These are phyloP conservation scores for Eretmochelys imbricata DNA, from an alignment of 2,113 vertebrate genomes.

Conservation along the genomic window DNA sequence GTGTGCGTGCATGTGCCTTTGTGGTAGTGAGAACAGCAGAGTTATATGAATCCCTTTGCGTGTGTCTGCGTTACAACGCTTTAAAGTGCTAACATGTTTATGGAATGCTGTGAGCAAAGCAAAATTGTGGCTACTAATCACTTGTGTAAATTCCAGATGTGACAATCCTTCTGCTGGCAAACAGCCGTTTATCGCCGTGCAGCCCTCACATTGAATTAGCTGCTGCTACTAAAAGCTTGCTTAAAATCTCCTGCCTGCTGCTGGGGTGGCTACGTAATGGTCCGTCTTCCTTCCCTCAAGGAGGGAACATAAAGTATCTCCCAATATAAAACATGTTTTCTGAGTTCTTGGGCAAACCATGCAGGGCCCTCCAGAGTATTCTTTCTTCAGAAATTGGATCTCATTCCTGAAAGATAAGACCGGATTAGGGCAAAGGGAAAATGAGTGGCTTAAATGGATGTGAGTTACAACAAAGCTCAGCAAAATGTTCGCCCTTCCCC, in stretches of 20 bases:
- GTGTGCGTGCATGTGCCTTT: no score
- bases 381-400: constrained; percentile 44
- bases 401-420: constrained; percentile 63
- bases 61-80: not conserved
- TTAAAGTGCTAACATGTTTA: constrained; percentile 45
- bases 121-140: constrained; percentile 60
- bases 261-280: constrained; percentile 33
- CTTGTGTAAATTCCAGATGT: constrained; percentile 64
- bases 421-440: constrained; percentile 67
- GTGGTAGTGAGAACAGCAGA: not conserved
- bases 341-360: constrained; percentile 58
- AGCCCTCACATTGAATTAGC: not conserved
- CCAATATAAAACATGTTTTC: constrained; percentile 47
- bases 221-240: constrained; percentile 36
- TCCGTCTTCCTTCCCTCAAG: constrained; percentile 39
- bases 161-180: constrained; percentile 56
- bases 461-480: not conserved
- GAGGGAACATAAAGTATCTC: not conserved
- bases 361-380: constrained; percentile 30
- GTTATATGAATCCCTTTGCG: not conserved
- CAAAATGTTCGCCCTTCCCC: not conserved
- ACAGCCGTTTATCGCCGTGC: not conserved
- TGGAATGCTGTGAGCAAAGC: not conserved
- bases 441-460: constrained; percentile 53
- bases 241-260: constrained; percentile 34